Conservation (phyloP, 1,140 invertebrate genomes). For the Drosophila arizonae region DNA sequence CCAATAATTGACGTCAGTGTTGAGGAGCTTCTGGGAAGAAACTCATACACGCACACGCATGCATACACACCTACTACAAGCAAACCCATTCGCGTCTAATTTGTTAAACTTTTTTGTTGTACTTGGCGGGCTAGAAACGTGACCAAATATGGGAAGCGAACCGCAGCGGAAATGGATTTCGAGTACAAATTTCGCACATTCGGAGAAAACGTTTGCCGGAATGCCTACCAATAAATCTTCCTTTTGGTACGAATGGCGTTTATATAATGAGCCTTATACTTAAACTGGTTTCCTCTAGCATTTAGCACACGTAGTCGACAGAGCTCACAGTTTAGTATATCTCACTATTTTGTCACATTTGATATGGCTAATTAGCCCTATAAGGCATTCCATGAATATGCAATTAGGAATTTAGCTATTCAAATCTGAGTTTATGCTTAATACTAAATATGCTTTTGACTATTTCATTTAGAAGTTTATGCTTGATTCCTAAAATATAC, state of each 20-base stretch:
- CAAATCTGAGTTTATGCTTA: too few relatives aligned
- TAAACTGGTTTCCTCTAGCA: neutral
- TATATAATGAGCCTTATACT: neutral
- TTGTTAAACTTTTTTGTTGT: conserved; percentile 1
- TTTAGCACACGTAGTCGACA: too few relatives aligned
- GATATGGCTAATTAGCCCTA: neutral
- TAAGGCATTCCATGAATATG: neutral
- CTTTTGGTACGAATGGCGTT: neutral
- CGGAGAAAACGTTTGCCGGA: conserved; percentile 11
- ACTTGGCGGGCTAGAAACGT: conserved; percentile 46
- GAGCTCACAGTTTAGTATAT: too few relatives aligned
- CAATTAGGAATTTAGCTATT: too few relatives aligned
- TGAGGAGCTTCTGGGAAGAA: conserved; percentile 17
- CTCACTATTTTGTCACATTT: neutral
- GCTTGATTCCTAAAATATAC: too few relatives aligned
- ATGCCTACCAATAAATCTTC: neutral
- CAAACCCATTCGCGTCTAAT: conserved; percentile 15
- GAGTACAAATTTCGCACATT: conserved; percentile 14
- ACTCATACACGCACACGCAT: too few relatives aligned
- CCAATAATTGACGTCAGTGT: conserved; percentile 25
- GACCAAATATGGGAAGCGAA: conserved; percentile 68
- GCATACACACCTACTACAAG: neutral
- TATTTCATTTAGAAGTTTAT: too few relatives aligned
- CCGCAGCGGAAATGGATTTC: conserved; percentile 18
- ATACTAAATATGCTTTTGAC: too few relatives aligned